phyloP scores from a whole-genome alignment of 2,113 vertebrate species.

The Petromus typicus region DNA sequence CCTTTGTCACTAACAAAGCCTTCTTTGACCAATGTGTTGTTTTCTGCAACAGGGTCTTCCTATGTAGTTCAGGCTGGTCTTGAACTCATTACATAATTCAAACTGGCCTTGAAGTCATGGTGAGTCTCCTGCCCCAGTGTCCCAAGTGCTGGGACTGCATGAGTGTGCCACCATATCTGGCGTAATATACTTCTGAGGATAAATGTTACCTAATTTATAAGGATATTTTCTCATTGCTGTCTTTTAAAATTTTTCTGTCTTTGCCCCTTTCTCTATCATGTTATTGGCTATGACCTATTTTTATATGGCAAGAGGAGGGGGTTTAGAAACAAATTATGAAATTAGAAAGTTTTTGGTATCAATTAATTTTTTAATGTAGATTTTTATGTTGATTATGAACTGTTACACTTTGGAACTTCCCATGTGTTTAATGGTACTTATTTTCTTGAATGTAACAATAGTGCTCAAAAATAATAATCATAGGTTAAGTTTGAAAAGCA shows the following conservation, averaged over 20 bases:
- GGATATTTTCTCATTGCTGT: neutral
- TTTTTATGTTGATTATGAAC: neutral
- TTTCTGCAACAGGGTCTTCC: neutral
- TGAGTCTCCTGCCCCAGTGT: neutral
- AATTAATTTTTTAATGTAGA: neutral
- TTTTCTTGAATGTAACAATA: neutral
- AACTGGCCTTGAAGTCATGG: neutral
- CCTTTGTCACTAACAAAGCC: neutral
- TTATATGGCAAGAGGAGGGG: neutral
- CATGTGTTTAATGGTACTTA: neutral
- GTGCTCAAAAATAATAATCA: neutral
- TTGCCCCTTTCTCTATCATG: neutral
- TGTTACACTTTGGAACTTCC: neutral
- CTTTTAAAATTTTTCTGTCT: neutral
- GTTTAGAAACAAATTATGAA: conserved; percentile 7
- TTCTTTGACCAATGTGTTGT: neutral
- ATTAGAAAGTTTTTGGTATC: neutral
- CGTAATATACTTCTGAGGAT: neutral
- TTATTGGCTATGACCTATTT: neutral
- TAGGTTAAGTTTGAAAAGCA: neutral
- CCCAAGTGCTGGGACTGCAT: neutral
- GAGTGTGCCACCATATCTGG: neutral
- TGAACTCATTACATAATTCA: neutral
- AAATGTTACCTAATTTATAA: neutral
- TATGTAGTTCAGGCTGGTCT: neutral